Base-by-base conservation (phyloP, 2,888 invertebrate species). In the Anticlea derivata region DNA sequence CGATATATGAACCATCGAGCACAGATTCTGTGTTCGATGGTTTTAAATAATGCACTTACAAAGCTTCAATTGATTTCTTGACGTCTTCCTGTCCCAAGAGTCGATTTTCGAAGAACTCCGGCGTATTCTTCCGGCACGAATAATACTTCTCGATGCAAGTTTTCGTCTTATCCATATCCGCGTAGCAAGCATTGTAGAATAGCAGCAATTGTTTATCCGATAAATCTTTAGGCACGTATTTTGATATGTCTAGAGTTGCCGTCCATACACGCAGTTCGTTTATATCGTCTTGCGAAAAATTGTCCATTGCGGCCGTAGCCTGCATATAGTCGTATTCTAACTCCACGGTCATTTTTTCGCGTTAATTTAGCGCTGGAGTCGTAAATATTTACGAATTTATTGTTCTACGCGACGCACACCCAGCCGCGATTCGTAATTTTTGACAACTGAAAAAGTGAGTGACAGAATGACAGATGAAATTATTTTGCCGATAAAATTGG, bases 101-200 rank as follows among this genome's bases (percentile, higher is more conserved):
- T 41, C 94, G 85, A 52, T 93, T 89, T 44, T 87, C 89, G 65
- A 94, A 95, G 58, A 94, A 89, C 66, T 94, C 94, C 0, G 94
- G 93, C 0, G 90, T 86, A 59, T 91, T 91, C 60, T 91, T 91
- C 56, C 93, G 90, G 44, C 92, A 78, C 23, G 84, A 84, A 69
- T 93, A 94, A 78, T 93, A 94, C 50, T 89, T 89, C 60, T 91
- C 87, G 62, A 95, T 93, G 63, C 94, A 94, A n/a, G 73, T 80
- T 69, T 93, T 92, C 0, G 92, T 92, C 41, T 88, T 90, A 7
- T 92, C 92, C 61, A 92, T 66, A 29, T 93, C 85, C 47, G 91
- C 93, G 53, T 93, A 91, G 74, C 94, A 94, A 37, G 94, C 94
- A 66, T 94, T 91, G 60, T 93, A 91, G 69, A 95, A 95, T 31